Conservation (phyloP, 92 coral and sea anemone genomes). For the Nematostella vectensis region DNA sequence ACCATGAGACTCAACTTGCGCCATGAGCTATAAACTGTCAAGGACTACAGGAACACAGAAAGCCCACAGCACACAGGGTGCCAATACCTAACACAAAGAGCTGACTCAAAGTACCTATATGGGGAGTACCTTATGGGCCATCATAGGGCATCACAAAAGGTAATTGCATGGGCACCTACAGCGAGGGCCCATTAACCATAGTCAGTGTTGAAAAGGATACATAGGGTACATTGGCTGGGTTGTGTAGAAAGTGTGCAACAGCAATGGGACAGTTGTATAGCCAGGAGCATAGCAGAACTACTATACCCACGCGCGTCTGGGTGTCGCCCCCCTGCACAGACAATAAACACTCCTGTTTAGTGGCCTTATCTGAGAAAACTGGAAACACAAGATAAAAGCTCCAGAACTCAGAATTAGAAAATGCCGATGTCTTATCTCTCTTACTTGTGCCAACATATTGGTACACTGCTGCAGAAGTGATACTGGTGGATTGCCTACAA, state of each 20-base stretch:
- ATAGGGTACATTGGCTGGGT: constrained; percentile 79
- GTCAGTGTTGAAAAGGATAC: constrained; percentile 78
- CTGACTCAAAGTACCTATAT: too few species aligned
- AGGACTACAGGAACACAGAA: constrained; percentile 12
- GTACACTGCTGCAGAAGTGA: constrained; percentile 95
- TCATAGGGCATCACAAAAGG: not conserved
- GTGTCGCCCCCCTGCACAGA: constrained; percentile 68
- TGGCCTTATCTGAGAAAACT: too few species aligned
- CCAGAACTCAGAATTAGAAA: not conserved
- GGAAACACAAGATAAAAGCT: not conserved
- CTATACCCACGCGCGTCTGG: constrained; percentile 85
- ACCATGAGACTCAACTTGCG: constrained; percentile 86
- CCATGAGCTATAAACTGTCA: constrained; percentile 58
- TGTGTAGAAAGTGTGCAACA: constrained; percentile 81
- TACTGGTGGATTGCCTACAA: constrained; percentile 88
- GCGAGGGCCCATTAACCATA: too few species aligned
- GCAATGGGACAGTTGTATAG: constrained; percentile 80
- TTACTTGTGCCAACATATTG: constrained; percentile 92
- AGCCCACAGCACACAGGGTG: not conserved
- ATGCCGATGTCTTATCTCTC: not conserved
- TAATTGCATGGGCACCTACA: too few species aligned
- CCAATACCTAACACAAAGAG: not conserved
- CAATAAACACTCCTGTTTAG: too few species aligned
- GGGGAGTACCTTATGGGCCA: too few species aligned
- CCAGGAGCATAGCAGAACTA: constrained; percentile 82